These are phyloP conservation scores for Ptilodon capucinus DNA, from an alignment of 2,888 invertebrate species.

Conservation along the genomic window DNA sequence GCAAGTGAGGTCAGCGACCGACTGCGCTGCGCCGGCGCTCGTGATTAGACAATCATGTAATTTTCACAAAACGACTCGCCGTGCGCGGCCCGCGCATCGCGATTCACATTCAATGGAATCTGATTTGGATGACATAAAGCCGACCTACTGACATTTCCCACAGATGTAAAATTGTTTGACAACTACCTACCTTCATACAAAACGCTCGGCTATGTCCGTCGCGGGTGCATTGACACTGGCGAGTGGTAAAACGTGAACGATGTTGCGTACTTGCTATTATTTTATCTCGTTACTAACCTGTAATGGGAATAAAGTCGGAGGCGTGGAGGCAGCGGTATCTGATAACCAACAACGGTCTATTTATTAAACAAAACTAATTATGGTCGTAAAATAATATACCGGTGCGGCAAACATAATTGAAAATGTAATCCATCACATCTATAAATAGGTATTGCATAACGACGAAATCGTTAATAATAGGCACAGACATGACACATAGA, in stretches of 20 bases:
- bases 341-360: conserved; percentile 21
- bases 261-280: conserved; percentile 34
- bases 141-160: conserved; percentile 15
- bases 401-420: background rate
- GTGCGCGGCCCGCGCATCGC: conserved; percentile 2
- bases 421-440: background rate
- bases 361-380: conserved; percentile 18
- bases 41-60: conserved; percentile 42
- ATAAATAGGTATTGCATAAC: background rate
- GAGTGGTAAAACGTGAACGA: conserved; percentile 30
- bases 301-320: conserved; percentile 31
- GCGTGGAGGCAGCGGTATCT: conserved; percentile 26
- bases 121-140: conserved; percentile 1
- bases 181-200: conserved; percentile 30
- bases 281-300: conserved; percentile 49
- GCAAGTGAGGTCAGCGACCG: conserved; percentile 44
- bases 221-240: conserved; percentile 51
- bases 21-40: conserved; percentile 10
- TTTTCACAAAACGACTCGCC: conserved; percentile 29
- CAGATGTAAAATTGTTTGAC: conserved; percentile 27
- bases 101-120: conserved; percentile 12
- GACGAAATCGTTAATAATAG: background rate
- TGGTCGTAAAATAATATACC: background rate
- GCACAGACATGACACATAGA: background rate
- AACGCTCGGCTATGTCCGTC: conserved; percentile 38